Percentiles rank a stretch among this genome's conserved stretches.
Conservation (phyloP, 2,888 invertebrate species). For the Thyatira batis region DNA sequence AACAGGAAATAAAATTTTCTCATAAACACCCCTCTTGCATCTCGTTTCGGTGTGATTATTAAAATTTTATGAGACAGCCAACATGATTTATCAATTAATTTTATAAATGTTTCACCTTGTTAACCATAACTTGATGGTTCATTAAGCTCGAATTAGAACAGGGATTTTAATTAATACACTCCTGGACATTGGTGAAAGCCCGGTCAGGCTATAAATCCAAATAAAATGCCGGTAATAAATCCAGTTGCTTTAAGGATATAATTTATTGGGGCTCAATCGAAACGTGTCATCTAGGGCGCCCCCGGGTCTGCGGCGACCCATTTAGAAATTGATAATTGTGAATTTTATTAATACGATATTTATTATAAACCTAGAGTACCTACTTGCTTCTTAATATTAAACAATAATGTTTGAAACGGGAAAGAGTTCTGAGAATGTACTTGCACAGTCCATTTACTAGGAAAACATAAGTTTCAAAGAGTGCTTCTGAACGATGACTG, state of each 20-base stretch:
- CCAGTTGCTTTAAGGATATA: constrained; percentile 1
- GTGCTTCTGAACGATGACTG: too few species aligned
- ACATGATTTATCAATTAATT: background rate
- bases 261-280: constrained; percentile 4
- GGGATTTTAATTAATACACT: background rate
- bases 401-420: too few species aligned
- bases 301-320: constrained; percentile 17
- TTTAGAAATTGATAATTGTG: background rate
- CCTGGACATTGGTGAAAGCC: background rate
- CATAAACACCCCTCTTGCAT: too few species aligned
- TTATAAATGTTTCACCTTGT: background rate
- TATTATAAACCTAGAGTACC: too few species aligned
- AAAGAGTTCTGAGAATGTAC: too few species aligned
- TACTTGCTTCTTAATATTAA: too few species aligned
- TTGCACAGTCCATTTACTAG: too few species aligned
- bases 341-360: constrained; percentile 12
- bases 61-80: constrained; percentile 3
- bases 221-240: constrained; percentile 3
- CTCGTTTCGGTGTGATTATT: too few species aligned
- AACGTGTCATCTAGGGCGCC: constrained; percentile 2
- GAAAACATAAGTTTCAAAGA: too few species aligned
- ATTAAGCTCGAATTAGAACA: background rate
- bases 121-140: too few species aligned
- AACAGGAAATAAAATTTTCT: constrained; percentile 13
- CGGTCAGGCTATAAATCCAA: constrained; percentile 2